A percentile compares a stretch with the other conserved stretches of the same genome.
phyloP scores from a whole-genome alignment of 1,140 invertebrate genomes.

The Hycleus cichorii region DNA sequence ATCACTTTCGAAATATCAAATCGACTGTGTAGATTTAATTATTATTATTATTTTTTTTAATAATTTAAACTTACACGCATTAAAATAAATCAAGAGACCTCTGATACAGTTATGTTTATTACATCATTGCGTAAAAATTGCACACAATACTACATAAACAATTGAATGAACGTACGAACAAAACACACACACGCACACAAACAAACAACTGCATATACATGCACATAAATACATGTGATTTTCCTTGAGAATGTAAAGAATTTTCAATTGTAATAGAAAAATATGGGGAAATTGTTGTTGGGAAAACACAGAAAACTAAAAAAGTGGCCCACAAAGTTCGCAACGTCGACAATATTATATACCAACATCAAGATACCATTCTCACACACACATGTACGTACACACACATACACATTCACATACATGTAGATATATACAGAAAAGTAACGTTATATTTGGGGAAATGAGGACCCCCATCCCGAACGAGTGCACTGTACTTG shows the following conservation, averaged over 20 bases:
- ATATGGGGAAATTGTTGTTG: not conserved
- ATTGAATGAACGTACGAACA: no score
- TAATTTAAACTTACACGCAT: no score
- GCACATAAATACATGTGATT: not conserved
- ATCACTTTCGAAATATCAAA: constrained; percentile 6
- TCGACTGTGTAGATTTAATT: no score
- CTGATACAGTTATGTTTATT: not conserved
- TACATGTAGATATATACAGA: constrained; percentile 1
- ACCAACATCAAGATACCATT: no score
- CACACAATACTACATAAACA: not conserved
- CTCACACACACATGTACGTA: no score
- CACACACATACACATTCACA: no score
- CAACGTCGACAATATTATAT: constrained; percentile 12
- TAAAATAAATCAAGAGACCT: no score
- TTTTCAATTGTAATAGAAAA: constrained; percentile 4
- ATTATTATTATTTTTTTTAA: no score
- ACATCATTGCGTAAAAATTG: constrained; percentile 2
- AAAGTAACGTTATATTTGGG: constrained; percentile 36
- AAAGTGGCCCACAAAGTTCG: constrained; percentile 13
- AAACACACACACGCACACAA: no score
- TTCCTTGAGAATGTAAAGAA: not conserved
- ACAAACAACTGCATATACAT: not conserved
- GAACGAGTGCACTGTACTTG: constrained; percentile 34
- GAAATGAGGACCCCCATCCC: constrained; percentile 30
- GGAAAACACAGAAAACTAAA: not conserved